Conservation (phyloP, 2,797 vertebrate species). For the Tarsius wallacei region DNA sequence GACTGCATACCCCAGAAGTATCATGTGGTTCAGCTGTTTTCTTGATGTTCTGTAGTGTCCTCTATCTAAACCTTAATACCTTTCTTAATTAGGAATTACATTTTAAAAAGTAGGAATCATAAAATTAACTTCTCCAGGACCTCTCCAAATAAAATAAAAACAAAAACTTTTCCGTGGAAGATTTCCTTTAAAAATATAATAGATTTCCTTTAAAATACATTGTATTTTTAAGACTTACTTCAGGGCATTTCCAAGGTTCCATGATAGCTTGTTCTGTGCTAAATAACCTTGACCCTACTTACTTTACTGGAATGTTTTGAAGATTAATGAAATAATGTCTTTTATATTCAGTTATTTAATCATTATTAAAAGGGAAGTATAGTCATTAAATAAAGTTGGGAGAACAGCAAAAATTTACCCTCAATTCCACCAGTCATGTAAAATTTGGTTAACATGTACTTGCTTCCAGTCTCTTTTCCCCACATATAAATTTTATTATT, state of each 20-base stretch:
- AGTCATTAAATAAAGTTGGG: slow-evolving; percentile 68
- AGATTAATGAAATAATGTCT: slow-evolving; percentile 54
- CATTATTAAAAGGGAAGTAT: not conserved
- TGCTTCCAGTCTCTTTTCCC: not conserved
- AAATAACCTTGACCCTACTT: slow-evolving; percentile 18
- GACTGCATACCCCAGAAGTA: not conserved
- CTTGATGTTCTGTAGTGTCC: not conserved
- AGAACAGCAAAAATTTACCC: slow-evolving; percentile 59
- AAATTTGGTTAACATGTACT: slow-evolving; percentile 41
- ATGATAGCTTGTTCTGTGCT: not conserved
- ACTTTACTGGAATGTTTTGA: slow-evolving; percentile 53
- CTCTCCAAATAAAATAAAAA: not conserved
- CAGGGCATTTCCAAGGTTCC: slow-evolving; percentile 16
- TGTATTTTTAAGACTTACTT: slow-evolving; percentile 50
- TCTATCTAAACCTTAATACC: not conserved
- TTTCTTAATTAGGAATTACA: slow-evolving; percentile 31
- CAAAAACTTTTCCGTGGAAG: not conserved
- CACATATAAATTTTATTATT: not conserved
- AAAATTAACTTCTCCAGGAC: slow-evolving; percentile 49
- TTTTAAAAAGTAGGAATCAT: slow-evolving; percentile 51
- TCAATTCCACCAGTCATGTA: not conserved
- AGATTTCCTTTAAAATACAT: slow-evolving; percentile 65
- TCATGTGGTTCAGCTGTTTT: slow-evolving; percentile 18
- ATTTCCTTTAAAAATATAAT: slow-evolving; percentile 64
- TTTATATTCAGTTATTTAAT: slow-evolving; percentile 46